Evolutionary conservation across 2,888 invertebrate species (phyloP), one percentile per base, ranked within the genome.

Genomic region (Eupithecia dodoneata): DNA sequence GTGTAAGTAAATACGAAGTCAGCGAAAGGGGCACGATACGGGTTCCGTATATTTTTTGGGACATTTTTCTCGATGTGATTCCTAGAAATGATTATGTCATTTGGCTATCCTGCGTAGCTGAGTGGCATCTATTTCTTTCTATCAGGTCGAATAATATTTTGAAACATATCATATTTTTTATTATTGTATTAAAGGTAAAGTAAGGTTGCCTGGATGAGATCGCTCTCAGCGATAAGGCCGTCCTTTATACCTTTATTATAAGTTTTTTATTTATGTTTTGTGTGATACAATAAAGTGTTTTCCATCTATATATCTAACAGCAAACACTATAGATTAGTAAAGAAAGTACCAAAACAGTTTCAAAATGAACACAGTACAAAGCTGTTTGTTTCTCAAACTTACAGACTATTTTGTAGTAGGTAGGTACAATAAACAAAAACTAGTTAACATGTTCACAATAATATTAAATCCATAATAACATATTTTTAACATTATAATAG

Each of bases 1-100:
- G 88, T 90, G 91, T 71, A 89, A 91, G 92, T 90, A 93, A 94
- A 94, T 89, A 93, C 84, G 70, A 30, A 63, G 63, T 87, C 89
- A 92, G 15, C 15, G 10, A 92, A 79, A 93, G 59, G 15, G 66
- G 42, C 63, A 59, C 55, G 18, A 59, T 9, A 67, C 4, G 70
- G 4, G 70, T 70, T 70, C 70, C 30, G 70, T 69, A 69, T n/a
- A n/a, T 45, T 45, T n/a, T 42, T 18, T 0, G 9, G 1, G 3
- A 3, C 0, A 6, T 15, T 59, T n/a, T 9, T n/a, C 55, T 59
- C 18, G 55, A 9, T 3, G 52, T 6, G 2, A n/a, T n/a, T 52
- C n/a, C n/a, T 41, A 41, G 41, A 15, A 42, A 15, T 15, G 13
- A 15, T 59, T 59, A 59, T 59, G 9, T 59, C 55, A 52, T 52